Conservation (phyloP, 2,113 vertebrate genomes). For the Psettodes erumei region DNA sequence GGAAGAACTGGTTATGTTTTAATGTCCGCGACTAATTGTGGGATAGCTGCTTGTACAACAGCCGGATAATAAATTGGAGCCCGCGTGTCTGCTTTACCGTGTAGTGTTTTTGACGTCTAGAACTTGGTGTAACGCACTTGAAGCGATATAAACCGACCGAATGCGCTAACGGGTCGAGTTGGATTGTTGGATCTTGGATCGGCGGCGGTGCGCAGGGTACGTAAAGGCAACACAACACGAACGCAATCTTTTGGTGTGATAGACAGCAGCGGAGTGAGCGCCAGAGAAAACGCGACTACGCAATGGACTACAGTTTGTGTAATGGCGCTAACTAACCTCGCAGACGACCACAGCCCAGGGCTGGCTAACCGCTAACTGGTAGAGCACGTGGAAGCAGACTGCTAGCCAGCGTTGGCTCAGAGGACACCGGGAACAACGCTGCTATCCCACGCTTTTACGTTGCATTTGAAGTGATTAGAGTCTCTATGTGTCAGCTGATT, state of each 20-base stretch:
- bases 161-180: background rate
- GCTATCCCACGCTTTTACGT: background rate
- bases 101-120: background rate
- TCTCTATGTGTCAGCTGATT: background rate
- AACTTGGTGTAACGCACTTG: too few species aligned
- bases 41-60: background rate
- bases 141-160: background rate
- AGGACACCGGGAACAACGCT: background rate
- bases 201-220: background rate
- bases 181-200: background rate
- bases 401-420: background rate
- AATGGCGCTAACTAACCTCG: too few species aligned
- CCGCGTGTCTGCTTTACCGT: background rate
- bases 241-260: background rate
- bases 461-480: background rate
- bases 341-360: too few species aligned
- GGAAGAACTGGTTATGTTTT: background rate
- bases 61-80: background rate
- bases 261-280: accelerated
- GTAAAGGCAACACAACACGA: slow-evolving; percentile 40
- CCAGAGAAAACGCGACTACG: background rate
- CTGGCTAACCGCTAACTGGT: background rate
- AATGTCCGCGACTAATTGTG: background rate
- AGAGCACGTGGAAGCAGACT: background rate
- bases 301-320: slow-evolving; percentile 1